Conservation (phyloP, 2,888 invertebrate species). For the Euclidia mi region DNA sequence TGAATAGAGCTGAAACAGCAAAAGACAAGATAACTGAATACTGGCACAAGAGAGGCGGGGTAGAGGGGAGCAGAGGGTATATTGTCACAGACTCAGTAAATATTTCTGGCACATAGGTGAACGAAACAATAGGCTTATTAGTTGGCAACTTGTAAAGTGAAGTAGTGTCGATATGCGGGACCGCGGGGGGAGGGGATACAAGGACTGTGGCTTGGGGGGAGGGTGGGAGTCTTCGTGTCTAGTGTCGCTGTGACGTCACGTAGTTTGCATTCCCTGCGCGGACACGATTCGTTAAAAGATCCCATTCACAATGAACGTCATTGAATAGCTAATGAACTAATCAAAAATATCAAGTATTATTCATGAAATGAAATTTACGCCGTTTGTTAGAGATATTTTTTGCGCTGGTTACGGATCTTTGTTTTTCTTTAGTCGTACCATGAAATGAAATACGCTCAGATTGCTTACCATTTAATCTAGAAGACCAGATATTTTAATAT, state of each 20-base stretch:
- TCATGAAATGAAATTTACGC: background rate
- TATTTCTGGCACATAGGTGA: slow-evolving; percentile 6
- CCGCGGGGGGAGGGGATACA: background rate
- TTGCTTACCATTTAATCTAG: no score
- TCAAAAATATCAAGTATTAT: slow-evolving; percentile 8
- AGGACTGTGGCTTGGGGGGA: no score
- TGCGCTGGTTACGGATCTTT: no score
- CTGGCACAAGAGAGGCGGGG: no score
- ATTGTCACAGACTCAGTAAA: background rate
- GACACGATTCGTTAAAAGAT: slow-evolving; percentile 12
- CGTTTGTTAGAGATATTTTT: no score
- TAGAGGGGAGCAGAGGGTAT: no score
- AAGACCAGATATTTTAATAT: no score
- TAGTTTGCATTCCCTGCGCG: slow-evolving; percentile 18
- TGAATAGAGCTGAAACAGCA: no score
- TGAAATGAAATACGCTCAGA: no score
- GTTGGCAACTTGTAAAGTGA: slow-evolving; percentile 17
- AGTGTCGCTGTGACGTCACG: background rate
- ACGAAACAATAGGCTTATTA: slow-evolving; percentile 33
- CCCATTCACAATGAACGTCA: slow-evolving; percentile 27
- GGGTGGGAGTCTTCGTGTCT: background rate
- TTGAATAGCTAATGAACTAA: slow-evolving; percentile 29
- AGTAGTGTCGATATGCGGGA: slow-evolving; percentile 13
- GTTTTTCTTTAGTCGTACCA: no score
- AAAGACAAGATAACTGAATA: no score